Percentiles rank a stretch among this genome's conserved stretches.
Evolutionary conservation across 2,113 vertebrate species (phyloP).

Genomic region (Mormyrus lacerda): DNA sequence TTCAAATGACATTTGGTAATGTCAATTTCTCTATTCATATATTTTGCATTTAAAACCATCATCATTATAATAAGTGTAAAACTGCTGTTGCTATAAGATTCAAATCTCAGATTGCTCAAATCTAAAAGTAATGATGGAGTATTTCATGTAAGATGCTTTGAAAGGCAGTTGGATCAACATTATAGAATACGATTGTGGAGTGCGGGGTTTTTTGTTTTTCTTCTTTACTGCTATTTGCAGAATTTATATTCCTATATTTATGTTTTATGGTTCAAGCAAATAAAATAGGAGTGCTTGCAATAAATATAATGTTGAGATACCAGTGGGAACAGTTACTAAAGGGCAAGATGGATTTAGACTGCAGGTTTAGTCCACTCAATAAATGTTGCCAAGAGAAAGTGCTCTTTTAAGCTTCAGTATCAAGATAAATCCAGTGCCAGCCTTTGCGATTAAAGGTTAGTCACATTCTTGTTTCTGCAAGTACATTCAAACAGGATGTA

Average conservation of each 20-base stretch:
- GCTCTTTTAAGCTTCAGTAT: not conserved
- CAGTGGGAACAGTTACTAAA: not conserved
- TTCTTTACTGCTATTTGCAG: not conserved
- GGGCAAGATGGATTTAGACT: not conserved
- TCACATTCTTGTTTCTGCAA: not conserved
- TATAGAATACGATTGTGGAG: not conserved
- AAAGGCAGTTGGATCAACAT: conserved; percentile 12
- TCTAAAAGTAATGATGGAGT: not conserved
- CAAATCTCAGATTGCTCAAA: conserved; percentile 29
- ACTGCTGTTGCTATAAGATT: conserved; percentile 29
- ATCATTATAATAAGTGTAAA: conserved; percentile 20
- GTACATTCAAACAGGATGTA: not conserved
- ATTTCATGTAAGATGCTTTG: not conserved
- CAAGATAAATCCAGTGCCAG: not conserved
- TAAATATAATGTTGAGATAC: not conserved
- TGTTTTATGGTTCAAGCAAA: not conserved
- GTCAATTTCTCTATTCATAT: conserved; percentile 22
- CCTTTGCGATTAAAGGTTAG: not conserved
- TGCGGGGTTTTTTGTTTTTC: not conserved
- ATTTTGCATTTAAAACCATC: not conserved
- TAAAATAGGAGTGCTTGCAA: not conserved
- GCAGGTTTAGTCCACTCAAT: not conserved
- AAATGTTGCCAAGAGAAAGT: not conserved
- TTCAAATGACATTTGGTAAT: conserved; percentile 31
- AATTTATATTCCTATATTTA: not conserved